Evolutionary conservation across 1,140 invertebrate species (phyloP).

Genomic region (Solen grandis): DNA sequence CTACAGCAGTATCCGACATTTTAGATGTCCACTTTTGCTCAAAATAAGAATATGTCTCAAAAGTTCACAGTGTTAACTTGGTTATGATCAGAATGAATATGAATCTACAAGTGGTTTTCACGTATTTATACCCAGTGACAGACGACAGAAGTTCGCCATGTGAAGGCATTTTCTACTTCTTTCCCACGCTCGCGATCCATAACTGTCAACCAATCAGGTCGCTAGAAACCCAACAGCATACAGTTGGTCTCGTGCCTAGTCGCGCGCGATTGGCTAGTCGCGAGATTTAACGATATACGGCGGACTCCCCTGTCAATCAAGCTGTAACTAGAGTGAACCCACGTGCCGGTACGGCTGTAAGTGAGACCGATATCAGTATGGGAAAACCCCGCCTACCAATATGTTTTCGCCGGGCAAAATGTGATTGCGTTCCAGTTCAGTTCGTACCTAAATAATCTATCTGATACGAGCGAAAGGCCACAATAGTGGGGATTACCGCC

Average conservation of each 20-base stretch:
- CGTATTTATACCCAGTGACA: conserved; percentile 54
- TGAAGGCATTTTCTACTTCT: conserved; percentile 46
- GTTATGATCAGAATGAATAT: conserved; percentile 14
- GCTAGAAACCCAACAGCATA: neutral
- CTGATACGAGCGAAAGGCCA: conserved; percentile 35
- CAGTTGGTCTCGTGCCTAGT: conserved; percentile 44
- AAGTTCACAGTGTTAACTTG: neutral
- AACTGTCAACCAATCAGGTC: conserved; percentile 46
- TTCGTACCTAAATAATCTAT: conserved; percentile 52
- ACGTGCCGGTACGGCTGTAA: conserved; percentile 50
- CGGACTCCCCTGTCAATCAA: conserved; percentile 47
- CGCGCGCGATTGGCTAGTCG: conserved; percentile 32
- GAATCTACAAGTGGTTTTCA: conserved; percentile 56
- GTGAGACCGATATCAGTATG: conserved; percentile 47
- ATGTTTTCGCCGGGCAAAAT: conserved; percentile 47
- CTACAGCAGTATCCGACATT: conserved; percentile 45
- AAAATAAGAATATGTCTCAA: neutral
- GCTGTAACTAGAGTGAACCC: conserved; percentile 10
- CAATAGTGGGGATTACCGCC: conserved; percentile 50
- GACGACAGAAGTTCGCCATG: conserved; percentile 54
- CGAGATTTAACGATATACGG: conserved; percentile 27
- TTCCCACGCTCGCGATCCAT: conserved; percentile 53
- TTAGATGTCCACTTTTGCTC: neutral
- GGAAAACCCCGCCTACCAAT: conserved; percentile 54
- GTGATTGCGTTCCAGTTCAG: conserved; percentile 33